phyloP scores from a whole-genome alignment of 2,797 vertebrate species.

The Poeciliopsis gracilis region DNA sequence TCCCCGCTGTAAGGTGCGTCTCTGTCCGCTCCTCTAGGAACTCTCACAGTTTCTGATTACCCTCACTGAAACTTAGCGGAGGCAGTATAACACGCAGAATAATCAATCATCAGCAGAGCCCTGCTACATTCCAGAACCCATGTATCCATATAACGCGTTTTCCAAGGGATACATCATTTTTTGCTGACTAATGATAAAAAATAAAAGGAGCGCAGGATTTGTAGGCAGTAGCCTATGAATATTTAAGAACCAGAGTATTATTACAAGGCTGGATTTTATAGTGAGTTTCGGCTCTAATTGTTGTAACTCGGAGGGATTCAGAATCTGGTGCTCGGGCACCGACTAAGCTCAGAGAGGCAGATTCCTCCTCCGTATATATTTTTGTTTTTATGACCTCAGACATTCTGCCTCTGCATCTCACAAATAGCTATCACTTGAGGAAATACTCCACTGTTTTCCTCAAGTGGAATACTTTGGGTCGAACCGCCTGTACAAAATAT shows the following conservation, averaged over 20 bases:
- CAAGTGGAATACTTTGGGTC: neutral
- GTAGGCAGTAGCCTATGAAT: constrained; percentile 63
- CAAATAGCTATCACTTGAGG: no score
- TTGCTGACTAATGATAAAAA: constrained; percentile 70
- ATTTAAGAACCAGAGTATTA: constrained; percentile 68
- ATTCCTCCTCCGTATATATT: constrained; percentile 3
- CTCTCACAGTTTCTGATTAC: constrained; percentile 62
- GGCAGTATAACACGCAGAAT: constrained; percentile 20
- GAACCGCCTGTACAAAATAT: neutral
- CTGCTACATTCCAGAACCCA: constrained; percentile 47
- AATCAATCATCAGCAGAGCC: constrained; percentile 35
- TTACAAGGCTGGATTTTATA: constrained; percentile 59
- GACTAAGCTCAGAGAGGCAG: neutral
- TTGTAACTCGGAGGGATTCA: constrained; percentile 41
- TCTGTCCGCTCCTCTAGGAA: constrained; percentile 1
- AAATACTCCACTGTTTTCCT: neutral
- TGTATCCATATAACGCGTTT: constrained; percentile 40
- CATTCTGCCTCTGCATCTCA: neutral
- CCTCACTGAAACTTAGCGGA: constrained; percentile 19
- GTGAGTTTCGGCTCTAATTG: constrained; percentile 51
- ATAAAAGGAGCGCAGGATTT: constrained; percentile 31
- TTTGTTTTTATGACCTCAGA: constrained; percentile 18
- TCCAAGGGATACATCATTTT: constrained; percentile 57
- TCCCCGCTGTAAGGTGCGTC: constrained; percentile 22
- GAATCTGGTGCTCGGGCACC: constrained; percentile 20